Evolutionary conservation across 2,113 vertebrate genomes (phyloP), one percentile per base, ranked within the genome.

Genomic region (Prionailurus bengalensis): DNA sequence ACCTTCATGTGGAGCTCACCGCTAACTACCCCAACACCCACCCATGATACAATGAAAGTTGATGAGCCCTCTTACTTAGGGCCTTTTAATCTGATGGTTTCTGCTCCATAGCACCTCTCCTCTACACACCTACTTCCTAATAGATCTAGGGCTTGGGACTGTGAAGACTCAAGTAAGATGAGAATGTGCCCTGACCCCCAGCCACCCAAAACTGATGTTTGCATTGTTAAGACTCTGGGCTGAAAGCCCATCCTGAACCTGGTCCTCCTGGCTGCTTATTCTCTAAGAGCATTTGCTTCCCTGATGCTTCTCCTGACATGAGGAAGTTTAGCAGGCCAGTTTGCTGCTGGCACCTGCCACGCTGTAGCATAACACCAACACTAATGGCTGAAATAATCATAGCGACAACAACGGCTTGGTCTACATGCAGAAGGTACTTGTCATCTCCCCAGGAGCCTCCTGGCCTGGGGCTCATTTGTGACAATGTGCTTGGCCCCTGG

Each of bases 331-430:
- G 84, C 65, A 71, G 97, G 81, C 94, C 94, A 93, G 89, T 94
- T 93, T 93, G 81, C 97, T 97, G 74, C 94, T 97, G 97, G 95
- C 95, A 94, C 48, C 92, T 97, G 97, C 88, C 95, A 95, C 39
- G 15, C 66, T 96, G 94, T 91, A 82, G 78, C 94, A 79, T 93
- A 95, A 93, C 97, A 97, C 94, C 66, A 95, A 73, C 76, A 71
- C 94, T 97, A 97, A 98, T 89, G 66, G 76, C 93, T 95, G 91
- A 98, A 96, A 97, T 97, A 97, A 98, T 97, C 96, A 55, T 73
- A 96, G 93, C 96, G 95, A 97, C 95, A 97, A 73, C 0, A 7
- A 96, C 7, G 70, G 84, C 39, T 95, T 94, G 70, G 84, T 89
- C 45, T 91, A 90, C 76, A 86, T n/a, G 33, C 97, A 93, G 88